Evolutionary conservation across 2,113 vertebrate genomes (phyloP).

Genomic region (Chascanopsetta lugubris): DNA sequence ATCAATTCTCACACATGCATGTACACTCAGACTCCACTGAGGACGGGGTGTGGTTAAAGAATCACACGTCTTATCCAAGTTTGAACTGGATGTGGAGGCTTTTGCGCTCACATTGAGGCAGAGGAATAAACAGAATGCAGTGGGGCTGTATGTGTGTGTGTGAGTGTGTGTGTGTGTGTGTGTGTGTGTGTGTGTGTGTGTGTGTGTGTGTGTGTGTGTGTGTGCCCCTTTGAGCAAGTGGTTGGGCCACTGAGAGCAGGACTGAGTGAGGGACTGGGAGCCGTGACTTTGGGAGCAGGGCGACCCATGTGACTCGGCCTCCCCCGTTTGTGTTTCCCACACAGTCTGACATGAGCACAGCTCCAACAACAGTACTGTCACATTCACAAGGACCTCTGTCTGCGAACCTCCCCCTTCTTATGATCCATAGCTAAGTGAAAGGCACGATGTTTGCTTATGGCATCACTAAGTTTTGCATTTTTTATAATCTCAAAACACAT

Average conservation of each 20-base stretch:
- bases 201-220: not conserved
- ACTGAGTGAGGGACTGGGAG: slow-evolving; percentile 28
- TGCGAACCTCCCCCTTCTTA: slow-evolving; percentile 78
- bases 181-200: not conserved
- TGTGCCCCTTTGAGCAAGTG: not conserved
- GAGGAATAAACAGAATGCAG: too few relatives aligned
- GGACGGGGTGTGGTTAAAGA: too few relatives aligned
- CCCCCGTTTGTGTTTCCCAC: slow-evolving; percentile 89
- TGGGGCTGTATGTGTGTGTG: not conserved
- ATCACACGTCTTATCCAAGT: too few relatives aligned
- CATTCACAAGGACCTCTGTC: slow-evolving; percentile 76
- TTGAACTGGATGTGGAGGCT: too few relatives aligned
- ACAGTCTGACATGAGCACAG: slow-evolving; percentile 77
- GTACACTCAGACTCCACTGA: not conserved
- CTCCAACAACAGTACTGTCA: slow-evolving; percentile 75
- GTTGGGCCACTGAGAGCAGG: slow-evolving; percentile 8
- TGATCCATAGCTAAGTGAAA: slow-evolving; percentile 86
- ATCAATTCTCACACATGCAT: not conserved
- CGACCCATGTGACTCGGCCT: slow-evolving; percentile 82
- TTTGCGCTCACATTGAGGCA: too few relatives aligned
- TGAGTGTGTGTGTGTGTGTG: not conserved
- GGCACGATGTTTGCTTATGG: slow-evolving; percentile 82
- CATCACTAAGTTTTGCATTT: slow-evolving; percentile 71
- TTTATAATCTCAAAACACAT: slow-evolving; percentile 27
- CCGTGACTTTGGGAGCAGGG: slow-evolving; percentile 80